Percentiles rank a stretch among this genome's conserved stretches.
Evolutionary conservation across 2,797 vertebrate species (phyloP).

Genomic region (Trematomus bernacchii): DNA sequence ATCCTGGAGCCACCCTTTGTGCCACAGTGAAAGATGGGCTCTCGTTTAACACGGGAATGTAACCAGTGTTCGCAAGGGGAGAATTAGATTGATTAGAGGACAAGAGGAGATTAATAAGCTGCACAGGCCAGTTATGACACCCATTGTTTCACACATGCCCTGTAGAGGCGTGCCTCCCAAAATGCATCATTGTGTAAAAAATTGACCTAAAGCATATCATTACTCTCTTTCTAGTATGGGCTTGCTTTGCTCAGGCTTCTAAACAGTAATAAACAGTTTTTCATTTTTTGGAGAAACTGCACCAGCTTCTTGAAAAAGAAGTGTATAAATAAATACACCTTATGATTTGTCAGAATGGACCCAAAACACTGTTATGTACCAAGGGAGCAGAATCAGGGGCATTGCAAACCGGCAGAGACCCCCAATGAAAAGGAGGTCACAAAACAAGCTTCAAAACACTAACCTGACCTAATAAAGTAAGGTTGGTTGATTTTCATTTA

Average conservation of each 20-base stretch:
- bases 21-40: constrained; percentile 84
- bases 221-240: constrained; percentile 91
- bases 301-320: constrained; percentile 23
- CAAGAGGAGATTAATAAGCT: constrained; percentile 91
- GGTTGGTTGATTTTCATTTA: neutral
- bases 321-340: constrained; percentile 68
- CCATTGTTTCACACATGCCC: constrained; percentile 93
- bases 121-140: constrained; percentile 91
- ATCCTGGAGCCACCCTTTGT: constrained; percentile 80
- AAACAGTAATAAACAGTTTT: constrained; percentile 91
- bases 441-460: neutral
- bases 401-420: constrained; percentile 82
- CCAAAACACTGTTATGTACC: constrained; percentile 85
- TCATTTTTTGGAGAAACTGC: constrained; percentile 45
- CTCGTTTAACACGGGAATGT: constrained; percentile 82
- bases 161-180: constrained; percentile 89
- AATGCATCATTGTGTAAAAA: constrained; percentile 96
- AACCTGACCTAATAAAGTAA: too few relatives aligned
- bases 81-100: constrained; percentile 93
- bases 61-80: constrained; percentile 81
- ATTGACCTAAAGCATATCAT: constrained; percentile 94
- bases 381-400: constrained; percentile 74
- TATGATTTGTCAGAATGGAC: constrained; percentile 86
- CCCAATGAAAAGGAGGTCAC: neutral
- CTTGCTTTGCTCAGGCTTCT: constrained; percentile 90